phyloP scores from a whole-genome alignment of 2,113 vertebrate genomes.

The Carettochelys insculpta region DNA sequence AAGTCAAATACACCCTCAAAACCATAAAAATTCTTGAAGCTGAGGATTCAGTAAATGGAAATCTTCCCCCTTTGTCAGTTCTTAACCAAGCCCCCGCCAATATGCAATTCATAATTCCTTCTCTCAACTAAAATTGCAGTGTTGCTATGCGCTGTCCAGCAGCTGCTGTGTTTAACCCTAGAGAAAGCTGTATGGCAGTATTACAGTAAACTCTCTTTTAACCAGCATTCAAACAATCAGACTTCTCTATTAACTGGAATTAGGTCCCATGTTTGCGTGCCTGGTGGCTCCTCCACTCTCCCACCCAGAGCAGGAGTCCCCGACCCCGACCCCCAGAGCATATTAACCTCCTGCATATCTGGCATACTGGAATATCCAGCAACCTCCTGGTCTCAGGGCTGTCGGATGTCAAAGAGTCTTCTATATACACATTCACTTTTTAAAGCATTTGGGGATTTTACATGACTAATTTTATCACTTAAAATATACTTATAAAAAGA shows the following conservation, averaged over 20 bases:
- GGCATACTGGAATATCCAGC: too few species aligned
- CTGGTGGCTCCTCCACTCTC: too few species aligned
- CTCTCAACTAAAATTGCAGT: not conserved
- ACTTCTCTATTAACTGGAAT: too few species aligned
- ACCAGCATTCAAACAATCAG: too few species aligned
- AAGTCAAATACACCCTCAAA: not conserved
- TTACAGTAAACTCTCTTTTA: too few species aligned
- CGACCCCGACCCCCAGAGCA: too few species aligned
- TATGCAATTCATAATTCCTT: not conserved
- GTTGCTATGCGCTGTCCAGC: not conserved
- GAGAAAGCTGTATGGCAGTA: not conserved
- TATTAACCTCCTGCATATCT: too few species aligned
- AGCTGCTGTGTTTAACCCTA: not conserved
- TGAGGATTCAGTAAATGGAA: not conserved
- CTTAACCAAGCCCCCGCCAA: not conserved
- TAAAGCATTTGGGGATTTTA: not conserved
- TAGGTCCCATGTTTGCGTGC: too few species aligned
- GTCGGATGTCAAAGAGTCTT: too few species aligned
- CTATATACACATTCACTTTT: not conserved
- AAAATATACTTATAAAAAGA: not conserved
- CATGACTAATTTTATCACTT: not conserved
- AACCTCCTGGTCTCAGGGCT: too few species aligned
- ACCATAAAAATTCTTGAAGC: not conserved
- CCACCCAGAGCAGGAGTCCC: too few species aligned
- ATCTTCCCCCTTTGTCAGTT: not conserved